Base-by-base conservation (phyloP, 1,140 invertebrate species). In the Goniozus legneri region DNA sequence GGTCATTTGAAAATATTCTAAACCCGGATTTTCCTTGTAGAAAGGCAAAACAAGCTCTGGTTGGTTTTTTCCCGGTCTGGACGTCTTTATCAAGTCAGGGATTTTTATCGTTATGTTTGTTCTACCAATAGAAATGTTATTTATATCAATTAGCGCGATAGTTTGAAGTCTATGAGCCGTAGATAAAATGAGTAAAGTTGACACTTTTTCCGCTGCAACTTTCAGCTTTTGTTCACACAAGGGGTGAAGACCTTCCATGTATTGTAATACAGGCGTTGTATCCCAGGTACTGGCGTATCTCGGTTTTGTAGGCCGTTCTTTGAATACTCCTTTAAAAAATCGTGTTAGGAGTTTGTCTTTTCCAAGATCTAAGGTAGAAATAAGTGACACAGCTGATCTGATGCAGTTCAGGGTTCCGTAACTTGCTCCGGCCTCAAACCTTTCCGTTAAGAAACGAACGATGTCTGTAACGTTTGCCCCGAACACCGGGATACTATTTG, bases 261-360 rank as follows among this genome's bases (percentile, higher is more conserved):
- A 50, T 27, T 60, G 38, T 31, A 61, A 45, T 8, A 62, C 54
- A 12, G 51, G 16, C 6, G 33, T 38, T 19, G 48, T 38, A 33
- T 65, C 52, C 61, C 63, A 65, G 13, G 48, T 59, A 10, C n/a
- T 24, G 19, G 32, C 31, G 32, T 63, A 65, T 32, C 41, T 55
- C 0, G 63, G 59, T 16, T 13, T 40, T 15, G 15, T 46, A 3
- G 60, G 62, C 27, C 46, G 54, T 37, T 54, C 20, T 34, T 39
- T 45, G 38, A 39, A 51, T 35, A 47, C 40, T 8, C 58, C 58
- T 50, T 56, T 63, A 13, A 60, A 49, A 30, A 61, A 60, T 18
- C 60, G 32, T 13, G 44, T 44, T 2, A 64, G 45, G 10, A 47
- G 16, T 12, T 35, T 30, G 22, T 60, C 40, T 8, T 51, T 47